Base-by-base conservation (phyloP, 2,113 vertebrate species). In the Hippopotamus amphibius region DNA sequence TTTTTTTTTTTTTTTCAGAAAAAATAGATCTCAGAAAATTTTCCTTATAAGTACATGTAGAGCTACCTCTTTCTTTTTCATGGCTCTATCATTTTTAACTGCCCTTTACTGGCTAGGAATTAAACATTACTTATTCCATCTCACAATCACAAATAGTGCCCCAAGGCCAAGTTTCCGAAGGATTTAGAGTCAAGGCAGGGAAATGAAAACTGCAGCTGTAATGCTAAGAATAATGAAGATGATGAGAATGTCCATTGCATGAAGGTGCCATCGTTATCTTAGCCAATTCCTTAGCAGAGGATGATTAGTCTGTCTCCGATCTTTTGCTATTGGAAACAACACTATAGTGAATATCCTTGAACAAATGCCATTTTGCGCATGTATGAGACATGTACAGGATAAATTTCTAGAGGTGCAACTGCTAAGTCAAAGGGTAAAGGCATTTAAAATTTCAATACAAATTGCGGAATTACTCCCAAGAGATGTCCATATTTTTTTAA, bases 91-190 rank as follows among this genome's bases (percentile, higher is more conserved):
- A 63, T 87, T 87, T 96, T 79, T 83, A 95, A 79, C 17, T 83
- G 65, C 13, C 37, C 19, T 90, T 95, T 87, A 63, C 66, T 26
- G 61, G n/a, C 15, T 82, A 95, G 59, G 53, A 96, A 81, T 88
- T 65, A 93, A 93, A 55, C 10, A 50, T 90, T 88, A 65, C 81
- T 85, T 89, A 92, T 93, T 84, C 26, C 66, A 71, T 57, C 61
- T 90, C 43, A 65, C 10, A 84, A 37, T 77, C 66, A 80, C 26
- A 86, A 68, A 26, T 33, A 89, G 53, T 86, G 21, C 22, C 41
- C 26, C 11, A 79, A 66, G 8, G 61, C 55, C 71, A 79, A 26
- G 26, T 86, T 95, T 82, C 43, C n/a, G 72, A 53, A 92, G 74
- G 53, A 66, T 79, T 89, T 82, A 55, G 43, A 93, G 74, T 71